Base-by-base conservation (phyloP, 2,888 invertebrate species). In the Catocala fraxini region DNA sequence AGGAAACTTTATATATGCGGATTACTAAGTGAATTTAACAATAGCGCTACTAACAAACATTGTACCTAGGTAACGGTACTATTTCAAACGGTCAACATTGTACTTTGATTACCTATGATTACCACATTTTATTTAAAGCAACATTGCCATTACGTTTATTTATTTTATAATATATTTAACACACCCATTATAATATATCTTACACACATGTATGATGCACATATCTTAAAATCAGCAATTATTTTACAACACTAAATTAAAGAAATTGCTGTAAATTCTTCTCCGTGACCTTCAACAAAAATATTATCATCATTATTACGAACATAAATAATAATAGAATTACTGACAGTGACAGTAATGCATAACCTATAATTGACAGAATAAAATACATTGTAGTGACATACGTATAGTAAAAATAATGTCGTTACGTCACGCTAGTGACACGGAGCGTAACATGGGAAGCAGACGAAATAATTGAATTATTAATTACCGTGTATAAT, bases 401-500 rank as follows among this genome's bases (percentile, higher is more conserved):
- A 49, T 68, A 51, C 53, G 35, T 35, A 46, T 41, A 51, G 63
- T 48, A 63, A 61, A 43, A 63, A 68, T 60, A 62, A 56, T 48
- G 34, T 35, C 6, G 49, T 63, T 48, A 67, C 65, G 63, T 74
- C 59, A 65, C 42, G 9, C 1, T 7, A 0, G 35, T 65, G 55
- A 56, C 65, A 51, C 53, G 47, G 10, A 25, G 4, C 42, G 33
- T 48, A 12, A 58, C 41, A 63, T 25, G 10, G 53, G 51, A 48
- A 42, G 43, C 43, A 56, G 42, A 56, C 46, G 12, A 53, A 65
- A 55, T 71, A 59, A 73, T 68, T 63, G 39, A 52, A 68, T 68
- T 66, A 73, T 55, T 64, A 65, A 61, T 69, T 60, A 73, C 33
- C 52, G 41, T 58, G 51, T 62, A 72, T 64, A 70, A 61, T 46